These are phyloP conservation scores for Acanthornis magna DNA, from an alignment of 2,797 vertebrate species.

Conservation along the genomic window DNA sequence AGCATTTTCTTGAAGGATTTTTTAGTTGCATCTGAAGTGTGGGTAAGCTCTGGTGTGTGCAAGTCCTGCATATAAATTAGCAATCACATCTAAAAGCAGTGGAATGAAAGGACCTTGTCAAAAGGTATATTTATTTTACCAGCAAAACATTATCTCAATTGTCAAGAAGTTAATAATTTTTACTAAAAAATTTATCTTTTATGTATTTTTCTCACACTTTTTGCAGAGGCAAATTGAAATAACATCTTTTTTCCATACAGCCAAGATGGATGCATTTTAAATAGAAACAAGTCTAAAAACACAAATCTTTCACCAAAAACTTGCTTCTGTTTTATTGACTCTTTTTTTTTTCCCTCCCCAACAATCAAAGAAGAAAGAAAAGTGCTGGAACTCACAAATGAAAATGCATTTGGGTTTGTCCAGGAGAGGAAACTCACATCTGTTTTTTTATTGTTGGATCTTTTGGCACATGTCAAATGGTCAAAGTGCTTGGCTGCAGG, in stretches of 20 bases:
- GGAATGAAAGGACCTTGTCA: neutral
- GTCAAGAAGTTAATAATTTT: neutral
- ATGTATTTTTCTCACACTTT: neutral
- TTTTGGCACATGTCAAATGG: neutral
- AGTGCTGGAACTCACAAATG: neutral
- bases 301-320: neutral
- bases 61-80: neutral
- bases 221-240: neutral
- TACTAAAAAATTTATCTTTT: neutral
- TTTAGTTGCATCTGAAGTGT: neutral
- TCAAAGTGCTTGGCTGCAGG: fast-evolving
- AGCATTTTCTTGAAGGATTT: neutral
- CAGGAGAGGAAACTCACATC: neutral
- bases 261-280: neutral
- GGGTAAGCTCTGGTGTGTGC: neutral
- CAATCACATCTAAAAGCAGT: neutral
- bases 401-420: neutral
- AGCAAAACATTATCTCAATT: neutral
- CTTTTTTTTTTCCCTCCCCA: neutral
- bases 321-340: neutral
- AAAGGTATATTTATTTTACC: neutral
- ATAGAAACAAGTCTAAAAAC: neutral
- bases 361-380: neutral
- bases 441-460: neutral
- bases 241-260: neutral